These are phyloP conservation scores for Parazoanthus swiftii DNA, from an alignment of 92 coral and sea anemone species.

Conservation along the genomic window DNA sequence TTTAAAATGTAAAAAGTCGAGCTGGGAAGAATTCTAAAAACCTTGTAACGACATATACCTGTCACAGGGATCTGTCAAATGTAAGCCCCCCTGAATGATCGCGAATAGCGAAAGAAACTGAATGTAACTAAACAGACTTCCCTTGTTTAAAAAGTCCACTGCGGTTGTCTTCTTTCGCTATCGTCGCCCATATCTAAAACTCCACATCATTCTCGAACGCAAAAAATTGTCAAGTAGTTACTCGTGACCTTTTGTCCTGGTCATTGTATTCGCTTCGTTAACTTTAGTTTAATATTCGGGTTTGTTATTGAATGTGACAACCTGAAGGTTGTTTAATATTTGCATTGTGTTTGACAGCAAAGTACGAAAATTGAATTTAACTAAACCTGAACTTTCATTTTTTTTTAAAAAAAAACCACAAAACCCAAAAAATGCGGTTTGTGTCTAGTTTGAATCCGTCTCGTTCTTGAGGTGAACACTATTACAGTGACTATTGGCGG, in stretches of 20 bases:
- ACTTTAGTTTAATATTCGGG: not conserved
- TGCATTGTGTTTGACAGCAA: not conserved
- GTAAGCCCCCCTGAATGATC: too few relatives aligned
- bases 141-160: not conserved
- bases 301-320: not conserved
- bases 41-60: too few relatives aligned
- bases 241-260: not conserved
- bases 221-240: not conserved
- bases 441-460: not conserved
- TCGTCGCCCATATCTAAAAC: not conserved
- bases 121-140: too few relatives aligned
- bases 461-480: not conserved
- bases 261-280: not conserved
- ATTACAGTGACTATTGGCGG: too few relatives aligned
- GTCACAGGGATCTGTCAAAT: too few relatives aligned
- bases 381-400: not conserved
- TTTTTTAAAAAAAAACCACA: not conserved
- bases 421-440: too few relatives aligned
- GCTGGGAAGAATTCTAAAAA: too few relatives aligned
- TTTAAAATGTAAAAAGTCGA: too few relatives aligned
- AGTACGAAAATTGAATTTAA: not conserved
- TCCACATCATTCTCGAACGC: not conserved
- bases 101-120: too few relatives aligned
- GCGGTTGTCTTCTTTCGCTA: not conserved
- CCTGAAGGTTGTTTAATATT: not conserved